A percentile compares a stretch with the other conserved stretches of the same genome.
phyloP scores from a whole-genome alignment of 1,140 invertebrate genomes.

The Scaptodrosophila lebanonensis region DNA sequence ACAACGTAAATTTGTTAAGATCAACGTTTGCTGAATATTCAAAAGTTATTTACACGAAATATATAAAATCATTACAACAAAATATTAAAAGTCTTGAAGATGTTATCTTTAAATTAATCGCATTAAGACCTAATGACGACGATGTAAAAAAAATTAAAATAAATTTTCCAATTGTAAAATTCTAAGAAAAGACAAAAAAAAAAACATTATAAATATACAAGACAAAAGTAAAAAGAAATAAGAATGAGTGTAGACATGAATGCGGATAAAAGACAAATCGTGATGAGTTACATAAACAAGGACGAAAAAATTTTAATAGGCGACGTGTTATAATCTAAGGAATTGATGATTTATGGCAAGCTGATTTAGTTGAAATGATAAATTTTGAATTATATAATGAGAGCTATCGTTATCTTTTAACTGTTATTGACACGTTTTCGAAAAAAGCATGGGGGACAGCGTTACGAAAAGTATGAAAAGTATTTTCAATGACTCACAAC shows the following conservation, averaged over 20 bases:
- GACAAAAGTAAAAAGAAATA: no score
- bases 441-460: neutral
- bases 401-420: neutral
- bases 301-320: conserved; percentile 65
- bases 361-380: conserved; percentile 76
- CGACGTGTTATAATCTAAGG: conserved; percentile 58
- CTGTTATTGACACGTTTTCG: neutral
- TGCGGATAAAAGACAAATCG: neutral
- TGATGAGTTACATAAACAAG: conserved; percentile 12
- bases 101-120: no score
- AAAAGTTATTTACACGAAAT: no score
- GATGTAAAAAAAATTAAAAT: neutral
- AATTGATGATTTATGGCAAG: conserved; percentile 75
- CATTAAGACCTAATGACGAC: neutral
- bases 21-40: no score
- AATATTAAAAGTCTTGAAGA: neutral
- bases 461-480: no score
- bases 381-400: neutral
- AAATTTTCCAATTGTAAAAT: neutral
- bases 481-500: no score
- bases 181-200: no score
- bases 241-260: no score
- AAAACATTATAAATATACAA: no score
- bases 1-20: no score
- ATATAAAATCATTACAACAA: neutral